Evolutionary conservation across 2,797 vertebrate species (phyloP), one percentile per base, ranked within the genome.

Genomic region (Silurus lanzhouensis): DNA sequence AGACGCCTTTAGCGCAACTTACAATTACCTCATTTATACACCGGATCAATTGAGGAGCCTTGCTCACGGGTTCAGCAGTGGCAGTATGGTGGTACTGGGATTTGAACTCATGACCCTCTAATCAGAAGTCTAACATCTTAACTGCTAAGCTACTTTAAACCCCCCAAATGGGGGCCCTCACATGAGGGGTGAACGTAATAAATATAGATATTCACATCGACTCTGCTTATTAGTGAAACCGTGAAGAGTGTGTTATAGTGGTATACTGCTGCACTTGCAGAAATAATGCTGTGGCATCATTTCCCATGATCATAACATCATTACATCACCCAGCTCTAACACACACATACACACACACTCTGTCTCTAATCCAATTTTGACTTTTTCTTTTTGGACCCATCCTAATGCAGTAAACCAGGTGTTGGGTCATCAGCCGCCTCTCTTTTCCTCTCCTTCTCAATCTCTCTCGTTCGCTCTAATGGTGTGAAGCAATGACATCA

Each of bases 401-500:
- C 31, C 20, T 20, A 22, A 63, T 79, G 6, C 76, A 63, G 38
- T 4, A n/a, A 22, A 22, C 60, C 10, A 63, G 46, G 22, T 31
- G 12, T 44, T n/a, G 57, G 20, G 20, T 63, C 60, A 20, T 61
- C 44, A n/a, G 22, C 22, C 4, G 6, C 19, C 76, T 61, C 57
- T 61, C 25, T 75, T 7, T 74, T 74, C 71, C 22, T 74, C 67
- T n/a, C 81, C 19, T 27, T 67, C 77, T 78, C 72, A 58, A 27
- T 5, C 60, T 10, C 17, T 55, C 55, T 27, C 83, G 3, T 38
- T 38, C 38, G 83, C 74, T 81, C 64, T 81, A 84, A 72, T 81
- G 78, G 86, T 64, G 67, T 87, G 22, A 76, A 81, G 70, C 81
- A 78, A 95, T 96, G 93, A 95, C 94, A 95, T 95, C 94, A 95